Conservation (phyloP, 2,888 invertebrate species). For the Dynastes grantii region DNA sequence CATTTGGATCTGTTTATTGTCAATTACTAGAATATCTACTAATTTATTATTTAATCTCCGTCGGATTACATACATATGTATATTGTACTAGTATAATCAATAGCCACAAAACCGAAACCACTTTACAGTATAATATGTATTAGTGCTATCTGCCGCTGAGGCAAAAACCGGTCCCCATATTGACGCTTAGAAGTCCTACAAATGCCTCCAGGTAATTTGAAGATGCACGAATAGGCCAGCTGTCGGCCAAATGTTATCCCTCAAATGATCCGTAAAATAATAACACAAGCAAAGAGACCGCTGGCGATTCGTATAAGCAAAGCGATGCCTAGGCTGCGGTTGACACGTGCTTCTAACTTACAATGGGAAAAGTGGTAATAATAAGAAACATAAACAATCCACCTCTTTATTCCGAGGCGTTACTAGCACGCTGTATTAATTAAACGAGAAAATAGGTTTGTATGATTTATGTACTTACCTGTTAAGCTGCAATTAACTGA, state of each 20-base stretch:
- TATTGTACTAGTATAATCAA: not conserved
- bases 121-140: not conserved
- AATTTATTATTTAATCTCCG: too few species aligned
- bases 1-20: too few species aligned
- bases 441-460: not conserved
- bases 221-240: constrained; percentile 37
- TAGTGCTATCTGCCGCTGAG: not conserved
- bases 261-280: constrained; percentile 45
- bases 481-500: not conserved
- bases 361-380: constrained; percentile 17
- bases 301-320: not conserved
- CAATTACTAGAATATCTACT: too few species aligned
- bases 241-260: constrained; percentile 40
- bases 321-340: not conserved
- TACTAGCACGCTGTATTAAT: constrained; percentile 3
- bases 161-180: constrained; percentile 19
- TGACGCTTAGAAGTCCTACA: constrained; percentile 35
- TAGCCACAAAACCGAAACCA: not conserved
- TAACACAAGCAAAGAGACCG: constrained; percentile 38
- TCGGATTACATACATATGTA: not conserved
- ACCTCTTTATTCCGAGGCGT: not conserved
- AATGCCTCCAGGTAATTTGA: constrained; percentile 36
- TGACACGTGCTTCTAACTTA: constrained; percentile 34
- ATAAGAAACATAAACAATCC: constrained; percentile 24
- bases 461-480: constrained; percentile 10